A percentile compares a stretch with the other conserved stretches of the same genome.
These are phyloP conservation scores for Reticulitermes speratus DNA, from an alignment of 1,140 invertebrate species.

Conservation along the genomic window DNA sequence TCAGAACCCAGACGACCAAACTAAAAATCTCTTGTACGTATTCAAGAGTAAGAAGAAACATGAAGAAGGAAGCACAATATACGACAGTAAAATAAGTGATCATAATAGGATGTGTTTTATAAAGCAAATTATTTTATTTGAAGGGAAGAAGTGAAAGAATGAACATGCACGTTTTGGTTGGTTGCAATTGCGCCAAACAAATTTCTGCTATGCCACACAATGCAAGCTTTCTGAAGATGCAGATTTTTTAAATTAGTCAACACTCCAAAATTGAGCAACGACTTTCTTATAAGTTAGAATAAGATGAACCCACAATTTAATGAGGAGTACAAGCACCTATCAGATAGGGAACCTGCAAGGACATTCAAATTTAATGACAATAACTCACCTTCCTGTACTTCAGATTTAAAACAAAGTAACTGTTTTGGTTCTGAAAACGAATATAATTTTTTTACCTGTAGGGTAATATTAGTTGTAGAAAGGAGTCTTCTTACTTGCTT, in stretches of 20 bases:
- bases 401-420: too few relatives aligned
- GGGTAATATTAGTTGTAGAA: too few relatives aligned
- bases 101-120: background rate
- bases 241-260: background rate
- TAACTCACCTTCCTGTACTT: too few relatives aligned
- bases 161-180: background rate
- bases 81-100: background rate
- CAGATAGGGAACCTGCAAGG: too few relatives aligned
- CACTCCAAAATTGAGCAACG: background rate
- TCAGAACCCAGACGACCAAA: background rate
- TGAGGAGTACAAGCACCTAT: too few relatives aligned
- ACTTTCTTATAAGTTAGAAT: background rate
- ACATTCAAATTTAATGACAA: too few relatives aligned
- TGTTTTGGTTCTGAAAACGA: too few relatives aligned
- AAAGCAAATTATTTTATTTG: background rate
- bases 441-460: too few relatives aligned
- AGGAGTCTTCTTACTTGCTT: too few relatives aligned
- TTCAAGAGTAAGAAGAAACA: background rate
- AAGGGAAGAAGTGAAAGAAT: background rate
- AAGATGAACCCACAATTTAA: background rate
- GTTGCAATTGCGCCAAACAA: conserved; percentile 8
- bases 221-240: background rate
- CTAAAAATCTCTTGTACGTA: background rate
- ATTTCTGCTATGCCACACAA: background rate
- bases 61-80: background rate